These are phyloP conservation scores for Ctenopoma multispine DNA, from an alignment of 2,797 vertebrate species.

Conservation along the genomic window DNA sequence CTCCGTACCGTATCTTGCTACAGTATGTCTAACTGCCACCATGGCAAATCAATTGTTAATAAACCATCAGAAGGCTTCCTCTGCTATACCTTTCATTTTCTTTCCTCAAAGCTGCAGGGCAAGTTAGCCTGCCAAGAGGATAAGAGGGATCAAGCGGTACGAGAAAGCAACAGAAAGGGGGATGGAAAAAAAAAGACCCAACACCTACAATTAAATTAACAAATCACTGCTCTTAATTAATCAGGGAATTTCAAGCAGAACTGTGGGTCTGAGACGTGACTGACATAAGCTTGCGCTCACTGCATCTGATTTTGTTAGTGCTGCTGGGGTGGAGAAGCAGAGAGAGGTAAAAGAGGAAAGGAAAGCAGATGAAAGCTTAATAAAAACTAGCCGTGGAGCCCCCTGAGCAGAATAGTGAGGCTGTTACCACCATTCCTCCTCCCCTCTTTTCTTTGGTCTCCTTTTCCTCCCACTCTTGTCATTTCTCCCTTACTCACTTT, in stretches of 20 bases:
- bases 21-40: conserved; percentile 64
- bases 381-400: conserved; percentile 73
- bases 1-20: conserved; percentile 48
- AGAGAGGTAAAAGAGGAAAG: conserved; percentile 53
- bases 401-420: conserved; percentile 65
- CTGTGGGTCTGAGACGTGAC: conserved; percentile 63
- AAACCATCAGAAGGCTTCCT: conserved; percentile 72
- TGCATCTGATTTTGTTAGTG: conserved; percentile 60
- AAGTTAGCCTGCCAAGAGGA: conserved; percentile 73
- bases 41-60: conserved; percentile 77
- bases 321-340: conserved; percentile 44
- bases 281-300: conserved; percentile 57
- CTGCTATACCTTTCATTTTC: conserved; percentile 73
- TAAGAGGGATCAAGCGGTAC: conserved; percentile 61
- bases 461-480: conserved; percentile 56
- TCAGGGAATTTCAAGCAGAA: conserved; percentile 67
- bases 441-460: conserved; percentile 44
- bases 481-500: conserved; percentile 35
- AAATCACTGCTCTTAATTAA: conserved; percentile 78
- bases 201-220: conserved; percentile 75
- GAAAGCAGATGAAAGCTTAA: conserved; percentile 78
- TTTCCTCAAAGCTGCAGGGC: conserved; percentile 66
- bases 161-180: conserved; percentile 51
- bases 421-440: conserved; percentile 52
- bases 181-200: conserved; percentile 28